Conservation (phyloP, 1,140 invertebrate species). For the Homarus americanus region DNA sequence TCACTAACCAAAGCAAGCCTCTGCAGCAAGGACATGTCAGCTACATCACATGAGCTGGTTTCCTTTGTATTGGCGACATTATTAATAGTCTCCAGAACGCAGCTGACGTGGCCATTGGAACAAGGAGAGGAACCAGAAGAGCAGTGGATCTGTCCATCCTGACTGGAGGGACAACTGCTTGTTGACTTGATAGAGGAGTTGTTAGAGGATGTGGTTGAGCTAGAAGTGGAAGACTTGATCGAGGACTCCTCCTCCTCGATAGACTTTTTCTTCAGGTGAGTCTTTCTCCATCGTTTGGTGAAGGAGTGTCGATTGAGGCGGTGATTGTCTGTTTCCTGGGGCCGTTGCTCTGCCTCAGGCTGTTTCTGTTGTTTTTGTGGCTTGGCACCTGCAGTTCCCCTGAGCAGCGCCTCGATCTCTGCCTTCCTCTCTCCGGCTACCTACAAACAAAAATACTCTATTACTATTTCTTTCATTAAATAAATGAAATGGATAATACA, state of each 20-base stretch:
- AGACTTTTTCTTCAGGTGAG: slow-evolving; percentile 33
- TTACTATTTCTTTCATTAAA: background rate
- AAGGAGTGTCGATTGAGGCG: slow-evolving; percentile 25
- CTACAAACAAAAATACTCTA: slow-evolving; percentile 1
- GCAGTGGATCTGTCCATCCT: slow-evolving; percentile 5
- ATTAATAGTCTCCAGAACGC: background rate
- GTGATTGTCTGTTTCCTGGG: background rate
- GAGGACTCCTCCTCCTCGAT: slow-evolving; percentile 41
- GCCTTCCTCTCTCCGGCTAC: slow-evolving; percentile 64
- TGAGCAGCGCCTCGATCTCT: slow-evolving; percentile 56
- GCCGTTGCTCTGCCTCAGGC: slow-evolving; percentile 5
- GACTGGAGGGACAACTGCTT: slow-evolving; percentile 45
- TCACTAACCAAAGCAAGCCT: slow-evolving; percentile 82
- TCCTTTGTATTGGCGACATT: background rate
- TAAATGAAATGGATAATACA: too few species aligned
- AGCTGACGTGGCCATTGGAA: slow-evolving; percentile 46
- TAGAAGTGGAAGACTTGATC: slow-evolving; percentile 17
- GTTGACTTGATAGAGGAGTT: slow-evolving; percentile 58
- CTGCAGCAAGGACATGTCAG: slow-evolving; percentile 82
- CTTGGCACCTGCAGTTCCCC: background rate
- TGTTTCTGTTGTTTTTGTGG: background rate
- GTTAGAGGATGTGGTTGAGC: slow-evolving; percentile 42
- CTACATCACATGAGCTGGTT: slow-evolving; percentile 68
- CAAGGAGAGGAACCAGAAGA: background rate
- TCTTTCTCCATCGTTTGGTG: slow-evolving; percentile 55